These are phyloP conservation scores for Malaclemys terrapin DNA, from an alignment of 2,113 vertebrate species.

Conservation along the genomic window DNA sequence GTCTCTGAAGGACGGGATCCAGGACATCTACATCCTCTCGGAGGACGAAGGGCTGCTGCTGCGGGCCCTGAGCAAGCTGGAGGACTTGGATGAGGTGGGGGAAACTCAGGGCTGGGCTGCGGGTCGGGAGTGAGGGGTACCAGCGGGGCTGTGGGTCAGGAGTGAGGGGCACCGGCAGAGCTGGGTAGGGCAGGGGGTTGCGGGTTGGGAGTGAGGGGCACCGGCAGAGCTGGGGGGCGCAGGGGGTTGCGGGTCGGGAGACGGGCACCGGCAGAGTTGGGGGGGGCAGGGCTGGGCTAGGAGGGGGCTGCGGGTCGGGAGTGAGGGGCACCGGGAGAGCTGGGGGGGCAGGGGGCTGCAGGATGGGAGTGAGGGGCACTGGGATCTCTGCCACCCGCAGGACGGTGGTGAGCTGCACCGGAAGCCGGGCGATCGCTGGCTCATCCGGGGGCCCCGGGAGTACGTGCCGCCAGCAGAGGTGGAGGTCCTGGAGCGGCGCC, in stretches of 20 bases:
- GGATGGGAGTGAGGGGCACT: too few species aligned
- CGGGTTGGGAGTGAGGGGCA: too few species aligned
- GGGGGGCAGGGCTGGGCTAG: too few species aligned
- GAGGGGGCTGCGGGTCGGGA: too few species aligned
- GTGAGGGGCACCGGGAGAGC: too few species aligned
- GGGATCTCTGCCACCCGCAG: background rate
- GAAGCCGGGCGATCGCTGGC: conserved; percentile 90
- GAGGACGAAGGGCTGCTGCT: conserved; percentile 92
- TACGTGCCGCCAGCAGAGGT: conserved; percentile 88
- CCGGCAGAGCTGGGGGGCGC: too few species aligned
- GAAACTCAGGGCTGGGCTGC: background rate
- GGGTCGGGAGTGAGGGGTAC: too few species aligned
- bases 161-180: too few species aligned
- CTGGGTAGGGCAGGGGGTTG: too few species aligned
- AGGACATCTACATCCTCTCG: conserved; percentile 88
- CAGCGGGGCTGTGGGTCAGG: background rate
- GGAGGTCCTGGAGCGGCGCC: conserved; percentile 83
- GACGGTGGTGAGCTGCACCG: background rate
- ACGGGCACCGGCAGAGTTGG: too few species aligned
- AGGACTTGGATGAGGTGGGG: conserved; percentile 75
- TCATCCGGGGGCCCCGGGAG: conserved; percentile 90
- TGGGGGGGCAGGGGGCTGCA: too few species aligned
- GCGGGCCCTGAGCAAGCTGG: conserved; percentile 85
- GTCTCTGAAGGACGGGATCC: conserved; percentile 85
- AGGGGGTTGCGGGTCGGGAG: too few species aligned